Conservation (phyloP, 2,888 invertebrate genomes). For the Litoditis marina region DNA sequence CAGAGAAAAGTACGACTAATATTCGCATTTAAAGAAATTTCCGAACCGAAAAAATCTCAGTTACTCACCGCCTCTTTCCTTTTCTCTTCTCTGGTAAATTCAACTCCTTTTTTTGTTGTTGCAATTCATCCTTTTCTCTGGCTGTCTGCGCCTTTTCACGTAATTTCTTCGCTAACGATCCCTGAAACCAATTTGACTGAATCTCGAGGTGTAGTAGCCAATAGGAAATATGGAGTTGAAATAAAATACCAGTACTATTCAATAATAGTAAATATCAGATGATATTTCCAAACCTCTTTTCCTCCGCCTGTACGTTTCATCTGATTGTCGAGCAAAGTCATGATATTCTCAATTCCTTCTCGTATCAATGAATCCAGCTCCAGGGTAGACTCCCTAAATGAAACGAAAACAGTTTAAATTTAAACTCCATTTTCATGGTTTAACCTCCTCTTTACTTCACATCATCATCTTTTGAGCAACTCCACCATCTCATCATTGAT, state of each 20-base stretch:
- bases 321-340: constrained; percentile 2
- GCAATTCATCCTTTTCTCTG: constrained; percentile 12
- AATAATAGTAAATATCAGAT: too few relatives aligned
- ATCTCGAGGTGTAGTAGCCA: too few relatives aligned
- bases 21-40: background rate
- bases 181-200: constrained; percentile 15
- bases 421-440: too few relatives aligned
- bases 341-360: constrained; percentile 36
- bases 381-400: constrained; percentile 33
- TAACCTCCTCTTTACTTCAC: too few relatives aligned
- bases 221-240: too few relatives aligned
- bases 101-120: constrained; percentile 9
- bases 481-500: too few relatives aligned
- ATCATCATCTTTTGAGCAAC: too few relatives aligned
- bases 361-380: constrained; percentile 48
- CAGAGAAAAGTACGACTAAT: background rate
- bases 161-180: constrained; percentile 17
- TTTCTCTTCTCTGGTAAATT: constrained; percentile 10
- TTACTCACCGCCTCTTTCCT: constrained; percentile 16
- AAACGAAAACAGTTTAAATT: too few relatives aligned
- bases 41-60: background rate
- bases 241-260: too few relatives aligned
- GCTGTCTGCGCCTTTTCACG: constrained; percentile 15
- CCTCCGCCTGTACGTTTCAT: background rate
- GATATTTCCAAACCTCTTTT: background rate